These are phyloP conservation scores for Scaptomyza graminum DNA, from an alignment of 1,140 invertebrate genomes.

Conservation along the genomic window DNA sequence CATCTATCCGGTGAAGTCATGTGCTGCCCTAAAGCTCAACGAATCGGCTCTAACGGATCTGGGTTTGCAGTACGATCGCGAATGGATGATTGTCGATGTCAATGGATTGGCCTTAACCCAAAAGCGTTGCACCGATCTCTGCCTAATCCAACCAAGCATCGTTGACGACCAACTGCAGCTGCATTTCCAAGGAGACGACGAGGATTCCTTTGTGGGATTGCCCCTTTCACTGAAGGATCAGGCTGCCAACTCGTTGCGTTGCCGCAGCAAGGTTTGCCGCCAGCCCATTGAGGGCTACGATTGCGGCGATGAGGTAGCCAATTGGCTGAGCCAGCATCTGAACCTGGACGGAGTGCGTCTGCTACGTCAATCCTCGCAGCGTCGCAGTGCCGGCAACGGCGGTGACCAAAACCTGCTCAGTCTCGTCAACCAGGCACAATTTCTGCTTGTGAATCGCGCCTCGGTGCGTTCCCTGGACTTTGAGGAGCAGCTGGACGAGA, in stretches of 20 bases:
- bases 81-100: constrained; percentile 95
- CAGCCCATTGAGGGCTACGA: constrained; percentile 91
- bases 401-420: constrained; percentile 84
- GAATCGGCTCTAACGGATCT: constrained; percentile 85
- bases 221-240: constrained; percentile 50
- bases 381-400: constrained; percentile 28
- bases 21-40: constrained; percentile 89
- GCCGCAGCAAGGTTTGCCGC: constrained; percentile 93
- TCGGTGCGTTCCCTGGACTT: constrained; percentile 89
- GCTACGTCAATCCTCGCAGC: constrained; percentile 86
- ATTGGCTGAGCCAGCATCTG: constrained; percentile 90
- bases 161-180: constrained; percentile 88
- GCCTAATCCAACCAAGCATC: constrained; percentile 89
- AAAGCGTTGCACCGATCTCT: constrained; percentile 92
- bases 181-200: constrained; percentile 84
- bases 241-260: constrained; percentile 84
- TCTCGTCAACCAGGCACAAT: constrained; percentile 95
- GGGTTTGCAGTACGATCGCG: constrained; percentile 94
- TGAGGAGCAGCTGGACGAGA: constrained; percentile 85
- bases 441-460: constrained; percentile 90
- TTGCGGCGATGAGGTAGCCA: constrained; percentile 91
- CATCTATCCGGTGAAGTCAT: constrained; percentile 98
- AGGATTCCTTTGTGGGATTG: constrained; percentile 20
- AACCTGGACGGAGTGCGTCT: constrained; percentile 88
- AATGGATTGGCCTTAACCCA: constrained; percentile 93